These are phyloP conservation scores for Phycodurus eques DNA, from an alignment of 2,113 vertebrate species.

Conservation along the genomic window DNA sequence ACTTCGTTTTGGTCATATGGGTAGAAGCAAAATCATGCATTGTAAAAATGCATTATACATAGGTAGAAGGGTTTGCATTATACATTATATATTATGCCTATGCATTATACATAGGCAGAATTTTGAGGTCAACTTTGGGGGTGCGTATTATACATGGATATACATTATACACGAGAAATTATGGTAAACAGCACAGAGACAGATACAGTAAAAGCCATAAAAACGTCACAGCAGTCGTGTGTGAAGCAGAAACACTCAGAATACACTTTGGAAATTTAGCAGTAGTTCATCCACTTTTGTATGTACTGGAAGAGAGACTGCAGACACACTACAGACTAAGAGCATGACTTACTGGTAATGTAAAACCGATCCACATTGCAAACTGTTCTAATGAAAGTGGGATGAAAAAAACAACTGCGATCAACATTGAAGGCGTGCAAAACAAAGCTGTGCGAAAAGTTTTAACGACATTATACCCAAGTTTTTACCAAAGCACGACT, in stretches of 20 bases:
- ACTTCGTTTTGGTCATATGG: too few species aligned
- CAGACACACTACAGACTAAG: conserved; percentile 57
- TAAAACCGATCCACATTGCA: conserved; percentile 79
- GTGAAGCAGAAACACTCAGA: not conserved
- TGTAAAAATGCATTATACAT: too few species aligned
- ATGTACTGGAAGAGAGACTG: conserved; percentile 38
- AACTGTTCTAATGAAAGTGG: conserved; percentile 86
- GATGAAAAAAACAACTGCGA: conserved; percentile 65
- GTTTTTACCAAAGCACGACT: not conserved
- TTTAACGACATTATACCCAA: not conserved
- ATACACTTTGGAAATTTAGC: conserved; percentile 15
- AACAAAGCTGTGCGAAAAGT: conserved; percentile 21
- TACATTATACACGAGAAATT: too few species aligned
- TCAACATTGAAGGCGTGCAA: conserved; percentile 44
- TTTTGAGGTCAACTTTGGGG: too few species aligned
- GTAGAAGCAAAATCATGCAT: too few species aligned
- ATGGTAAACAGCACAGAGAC: too few species aligned
- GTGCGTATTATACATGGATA: too few species aligned
- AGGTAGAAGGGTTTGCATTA: too few species aligned
- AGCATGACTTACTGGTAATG: conserved; percentile 85
- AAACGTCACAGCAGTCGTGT: not conserved
- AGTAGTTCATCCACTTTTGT: conserved; percentile 13
- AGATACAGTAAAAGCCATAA: too few species aligned
- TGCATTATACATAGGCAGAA: too few species aligned
- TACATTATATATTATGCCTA: too few species aligned